A percentile compares a stretch with the other conserved stretches of the same genome.
These are phyloP conservation scores for Strix aluco DNA, from an alignment of 2,113 vertebrate genomes.

Conservation along the genomic window DNA sequence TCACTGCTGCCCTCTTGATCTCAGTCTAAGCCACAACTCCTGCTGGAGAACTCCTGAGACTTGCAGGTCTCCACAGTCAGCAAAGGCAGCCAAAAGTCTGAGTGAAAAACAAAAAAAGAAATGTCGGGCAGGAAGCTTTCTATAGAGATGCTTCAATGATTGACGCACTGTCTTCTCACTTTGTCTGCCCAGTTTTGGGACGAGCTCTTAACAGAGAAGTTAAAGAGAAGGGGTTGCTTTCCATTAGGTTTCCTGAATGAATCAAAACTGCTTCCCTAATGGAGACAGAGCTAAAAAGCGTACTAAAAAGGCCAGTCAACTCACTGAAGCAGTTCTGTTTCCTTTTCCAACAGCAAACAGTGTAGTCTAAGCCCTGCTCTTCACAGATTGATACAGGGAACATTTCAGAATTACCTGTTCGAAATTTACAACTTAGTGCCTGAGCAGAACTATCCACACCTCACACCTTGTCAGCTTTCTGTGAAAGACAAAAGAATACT, in stretches of 20 bases:
- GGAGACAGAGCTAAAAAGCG: background rate
- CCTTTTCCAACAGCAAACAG: background rate
- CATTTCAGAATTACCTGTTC: background rate
- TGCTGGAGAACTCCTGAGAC: background rate
- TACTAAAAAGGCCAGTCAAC: background rate
- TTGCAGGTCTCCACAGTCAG: background rate
- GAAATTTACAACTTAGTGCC: background rate
- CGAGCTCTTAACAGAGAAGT: background rate
- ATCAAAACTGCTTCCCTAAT: background rate
- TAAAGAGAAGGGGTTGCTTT: background rate
- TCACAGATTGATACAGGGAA: constrained; percentile 53
- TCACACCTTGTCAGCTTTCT: background rate
- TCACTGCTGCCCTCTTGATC: constrained; percentile 13
- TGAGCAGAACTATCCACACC: background rate
- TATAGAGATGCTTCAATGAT: background rate
- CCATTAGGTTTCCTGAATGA: background rate
- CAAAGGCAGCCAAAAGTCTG: constrained; percentile 23
- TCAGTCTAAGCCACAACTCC: constrained; percentile 20
- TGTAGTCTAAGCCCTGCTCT: background rate
- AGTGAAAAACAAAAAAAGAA: constrained; percentile 11
- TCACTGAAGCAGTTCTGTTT: background rate
- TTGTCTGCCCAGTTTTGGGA: background rate
- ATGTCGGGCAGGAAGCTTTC: background rate
- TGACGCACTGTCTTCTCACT: background rate
- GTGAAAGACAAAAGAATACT: background rate